Conservation (phyloP, 2,888 invertebrate species). For the Diarsia dahlii region DNA sequence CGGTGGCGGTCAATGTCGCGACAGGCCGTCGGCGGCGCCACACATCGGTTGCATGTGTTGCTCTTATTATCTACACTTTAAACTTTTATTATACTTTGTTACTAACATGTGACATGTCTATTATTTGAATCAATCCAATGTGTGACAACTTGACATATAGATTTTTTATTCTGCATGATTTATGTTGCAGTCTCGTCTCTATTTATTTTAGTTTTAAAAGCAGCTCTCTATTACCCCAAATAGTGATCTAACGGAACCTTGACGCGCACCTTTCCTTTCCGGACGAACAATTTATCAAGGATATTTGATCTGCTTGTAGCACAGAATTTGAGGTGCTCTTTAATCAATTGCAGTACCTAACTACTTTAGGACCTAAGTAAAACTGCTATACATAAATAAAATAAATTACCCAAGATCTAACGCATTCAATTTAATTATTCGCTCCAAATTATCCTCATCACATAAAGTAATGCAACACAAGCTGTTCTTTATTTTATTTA, state of each 20-base stretch:
- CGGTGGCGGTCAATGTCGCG: constrained; percentile 90
- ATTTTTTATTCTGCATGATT: constrained; percentile 5
- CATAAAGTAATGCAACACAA: constrained; percentile 68
- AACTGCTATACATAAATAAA: constrained; percentile 19
- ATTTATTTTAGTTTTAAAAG: constrained; percentile 16
- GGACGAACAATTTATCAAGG: constrained; percentile 63
- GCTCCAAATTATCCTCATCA: constrained; percentile 59
- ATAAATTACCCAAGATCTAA: constrained; percentile 27
- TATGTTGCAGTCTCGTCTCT: background rate
- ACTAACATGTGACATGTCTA: constrained; percentile 44
- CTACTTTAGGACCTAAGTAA: constrained; percentile 10
- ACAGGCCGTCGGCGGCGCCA: constrained; percentile 82
- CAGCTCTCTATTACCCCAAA: constrained; percentile 35
- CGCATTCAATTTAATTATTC: constrained; percentile 45
- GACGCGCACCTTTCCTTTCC: constrained; percentile 61
- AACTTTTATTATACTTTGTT: constrained; percentile 65
- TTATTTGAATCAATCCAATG: constrained; percentile 40
- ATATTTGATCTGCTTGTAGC: constrained; percentile 40
- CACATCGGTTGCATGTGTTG: constrained; percentile 83
- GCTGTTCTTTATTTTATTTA: constrained; percentile 79
- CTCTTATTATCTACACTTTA: constrained; percentile 77
- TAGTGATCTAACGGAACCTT: constrained; percentile 62
- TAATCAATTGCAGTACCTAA: constrained; percentile 10
- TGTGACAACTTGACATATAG: background rate
- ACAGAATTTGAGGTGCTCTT: constrained; percentile 17